Percentiles rank a stretch among this genome's conserved stretches.
These are phyloP conservation scores for Aporrectodea caliginosa DNA, from an alignment of 1,140 invertebrate species.

Conservation along the genomic window DNA sequence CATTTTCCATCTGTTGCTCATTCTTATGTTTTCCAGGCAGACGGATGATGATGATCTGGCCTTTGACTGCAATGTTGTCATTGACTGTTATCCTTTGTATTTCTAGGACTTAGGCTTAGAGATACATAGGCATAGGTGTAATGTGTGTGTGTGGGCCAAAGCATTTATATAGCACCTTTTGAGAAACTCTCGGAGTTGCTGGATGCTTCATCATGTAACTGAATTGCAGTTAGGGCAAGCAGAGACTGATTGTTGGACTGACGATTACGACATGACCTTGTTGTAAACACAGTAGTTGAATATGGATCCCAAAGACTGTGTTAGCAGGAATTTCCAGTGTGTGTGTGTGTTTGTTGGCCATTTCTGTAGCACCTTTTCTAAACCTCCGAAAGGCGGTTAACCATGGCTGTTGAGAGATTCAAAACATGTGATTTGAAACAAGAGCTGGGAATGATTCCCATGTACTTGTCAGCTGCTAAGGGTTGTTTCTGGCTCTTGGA, in stretches of 20 bases:
- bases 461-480: background rate
- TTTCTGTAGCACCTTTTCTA: background rate
- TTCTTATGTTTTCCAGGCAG: background rate
- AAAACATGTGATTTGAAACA: background rate
- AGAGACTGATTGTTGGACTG: too few species aligned
- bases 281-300: too few species aligned
- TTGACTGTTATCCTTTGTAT: background rate
- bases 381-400: background rate
- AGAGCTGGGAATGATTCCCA: background rate
- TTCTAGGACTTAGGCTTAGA: background rate
- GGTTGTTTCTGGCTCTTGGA: background rate
- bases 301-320: too few species aligned
- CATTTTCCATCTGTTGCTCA: background rate
- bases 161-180: background rate
- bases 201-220: too few species aligned
- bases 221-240: too few species aligned
- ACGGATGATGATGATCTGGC: background rate
- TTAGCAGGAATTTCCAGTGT: too few species aligned
- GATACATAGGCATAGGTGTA: background rate
- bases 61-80: background rate
- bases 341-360: background rate
- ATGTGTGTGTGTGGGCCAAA: background rate
- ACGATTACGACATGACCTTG: too few species aligned
- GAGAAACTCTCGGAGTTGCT: background rate
- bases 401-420: background rate